Evolutionary conservation across 1,140 invertebrate species (phyloP), one percentile per base, ranked within the genome.

Genomic region (Zophobas atratus): DNA sequence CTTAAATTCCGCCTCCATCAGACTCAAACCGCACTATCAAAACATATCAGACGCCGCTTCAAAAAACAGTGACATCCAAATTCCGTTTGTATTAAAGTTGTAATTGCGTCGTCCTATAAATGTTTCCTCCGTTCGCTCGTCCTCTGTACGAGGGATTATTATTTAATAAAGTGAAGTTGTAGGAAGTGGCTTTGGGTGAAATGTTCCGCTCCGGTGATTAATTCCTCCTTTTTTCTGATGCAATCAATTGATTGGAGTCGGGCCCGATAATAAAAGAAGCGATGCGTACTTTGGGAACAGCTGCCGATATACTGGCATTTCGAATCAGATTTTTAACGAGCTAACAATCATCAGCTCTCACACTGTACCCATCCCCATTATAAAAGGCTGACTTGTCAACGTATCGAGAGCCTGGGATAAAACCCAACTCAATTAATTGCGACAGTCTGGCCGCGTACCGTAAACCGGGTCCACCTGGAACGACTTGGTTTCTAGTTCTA

Each of bases 251-350:
- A 51, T 51, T 20, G 49, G n/a, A 8, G 43, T 46, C 43, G 43
- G 43, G 3, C 43, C 6, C 43, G 6, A 20, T 20, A 51, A 51
- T 51, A 51, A 51, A 51, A 51, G 49, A 51, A 51, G 49, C n/a
- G 49, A 51, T 51, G 49, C 49, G 49, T 51, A n/a, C 3, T 51
- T 4, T 4, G n/a, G 49, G 49, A 46, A 67, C 60, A 67, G 60
- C 60, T 67, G 60, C 35, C 60, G 38, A 5, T 5, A 43, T 67
- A 33, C 33, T 67, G 39, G 60, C 60, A 67, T 67, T 41, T 67
- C 60, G n/a, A 67, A 67, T 67, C 60, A 67, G 39, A 67, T 67
- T 46, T 46, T 41, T 67, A 63, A 41, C 57, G 36, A 63, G 38
- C 55, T 20, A 20, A 51, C 49, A 6, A 57, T 57, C 38, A 32